Base-by-base conservation (phyloP, 2,113 vertebrate species). In the Ancistrus triradiatus region DNA sequence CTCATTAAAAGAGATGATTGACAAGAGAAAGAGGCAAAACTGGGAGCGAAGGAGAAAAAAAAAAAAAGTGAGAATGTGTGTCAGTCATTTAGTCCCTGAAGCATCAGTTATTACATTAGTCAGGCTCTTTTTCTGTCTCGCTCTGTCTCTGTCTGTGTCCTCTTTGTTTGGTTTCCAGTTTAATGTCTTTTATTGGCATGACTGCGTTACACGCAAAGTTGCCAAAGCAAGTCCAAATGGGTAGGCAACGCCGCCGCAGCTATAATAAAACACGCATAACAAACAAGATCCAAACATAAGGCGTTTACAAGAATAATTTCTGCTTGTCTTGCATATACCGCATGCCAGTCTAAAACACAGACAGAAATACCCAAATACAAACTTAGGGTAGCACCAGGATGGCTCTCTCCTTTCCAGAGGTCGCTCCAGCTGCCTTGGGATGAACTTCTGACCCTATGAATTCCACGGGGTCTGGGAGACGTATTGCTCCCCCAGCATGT, bases 361-460 rank as follows among this genome's bases (percentile, higher is more conserved):
- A n/a, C n/a, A n/a, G n/a, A n/a, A n/a, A n/a, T n/a, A n/a, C n/a
- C n/a, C n/a, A n/a, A n/a, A n/a, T n/a, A n/a, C n/a, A n/a, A n/a
- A n/a, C n/a, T n/a, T n/a, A n/a, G n/a, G n/a, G n/a, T n/a, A n/a
- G n/a, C n/a, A n/a, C n/a, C n/a, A n/a, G n/a, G n/a, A n/a, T n/a
- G n/a, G n/a, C n/a, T 53, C 52, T 38, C 27, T 61, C 18, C 11
- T 40, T 47, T 51, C 33, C 40, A 51, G 60, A 69, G 63, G 53
- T 77, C 72, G 37, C 56, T 50, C 14, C 49, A 66, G 66, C 62
- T 66, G 33, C 17, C 35, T 74, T 18, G 40, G 56, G 44, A 3
- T 57, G 79, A 86, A 87, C 83, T 84, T 84, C 84, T 81, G 78
- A 82, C 84, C 80, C 69, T 64, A 73, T 72, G n/a, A n/a, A n/a